Conservation (phyloP, 2,888 invertebrate species). For the Timema cristinae region DNA sequence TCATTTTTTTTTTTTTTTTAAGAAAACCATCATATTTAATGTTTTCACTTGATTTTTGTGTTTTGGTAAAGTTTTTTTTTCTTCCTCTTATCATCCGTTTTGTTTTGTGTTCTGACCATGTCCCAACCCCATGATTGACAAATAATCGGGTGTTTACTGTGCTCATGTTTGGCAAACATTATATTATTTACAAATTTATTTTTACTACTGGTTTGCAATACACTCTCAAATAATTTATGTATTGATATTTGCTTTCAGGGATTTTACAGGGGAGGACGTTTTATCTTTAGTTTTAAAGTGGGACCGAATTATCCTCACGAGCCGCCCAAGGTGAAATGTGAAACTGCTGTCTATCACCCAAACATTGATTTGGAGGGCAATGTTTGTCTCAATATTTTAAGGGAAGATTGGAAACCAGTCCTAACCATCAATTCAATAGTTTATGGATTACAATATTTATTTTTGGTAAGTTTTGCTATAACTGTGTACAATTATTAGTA, state of each 20-base stretch:
- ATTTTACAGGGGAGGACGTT: conserved; percentile 90
- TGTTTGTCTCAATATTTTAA: conserved; percentile 93
- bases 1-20: no score
- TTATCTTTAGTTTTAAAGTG: conserved; percentile 96
- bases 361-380: conserved; percentile 98
- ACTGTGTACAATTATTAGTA: not conserved
- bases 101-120: no score
- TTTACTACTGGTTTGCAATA: no score
- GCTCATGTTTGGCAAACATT: no score
- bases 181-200: no score
- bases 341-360: conserved; percentile 95
- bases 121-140: no score
- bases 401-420: conserved; percentile 99
- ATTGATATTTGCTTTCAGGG: conserved; percentile 53
- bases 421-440: conserved; percentile 96
- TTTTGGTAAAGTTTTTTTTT: no score
- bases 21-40: no score
- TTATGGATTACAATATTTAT: conserved; percentile 95
- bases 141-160: no score
- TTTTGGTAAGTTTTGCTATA: conserved; percentile 63
- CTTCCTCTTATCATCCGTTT: no score
- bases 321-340: conserved; percentile 98
- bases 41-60: no score
- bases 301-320: conserved; percentile 98
- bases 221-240: no score